phyloP scores from a whole-genome alignment of 2,888 invertebrate genomes.

The Hirtodrosophila confusa region DNA sequence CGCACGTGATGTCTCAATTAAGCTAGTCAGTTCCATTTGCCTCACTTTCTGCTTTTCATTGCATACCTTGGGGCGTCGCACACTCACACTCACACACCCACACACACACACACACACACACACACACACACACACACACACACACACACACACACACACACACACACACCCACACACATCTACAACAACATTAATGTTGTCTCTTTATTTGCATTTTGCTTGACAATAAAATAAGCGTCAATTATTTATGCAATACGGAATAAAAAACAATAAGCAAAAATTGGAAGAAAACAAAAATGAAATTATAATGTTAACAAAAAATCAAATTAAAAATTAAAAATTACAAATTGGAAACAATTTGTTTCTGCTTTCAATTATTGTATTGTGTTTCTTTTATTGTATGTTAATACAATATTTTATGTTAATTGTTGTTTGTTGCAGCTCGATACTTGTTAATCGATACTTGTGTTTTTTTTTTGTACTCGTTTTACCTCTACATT shows the following conservation, averaged over 20 bases:
- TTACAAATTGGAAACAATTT: no score
- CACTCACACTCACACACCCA: conserved; percentile 10
- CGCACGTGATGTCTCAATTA: conserved; percentile 74
- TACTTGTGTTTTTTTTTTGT: conserved; percentile 26
- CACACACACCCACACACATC: background rate
- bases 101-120: background rate
- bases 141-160: conserved; percentile 12
- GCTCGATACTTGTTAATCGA: conserved; percentile 21
- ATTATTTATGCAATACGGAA: conserved; percentile 36
- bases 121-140: conserved; percentile 4
- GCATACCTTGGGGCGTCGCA: conserved; percentile 48
- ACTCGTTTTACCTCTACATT: conserved; percentile 18
- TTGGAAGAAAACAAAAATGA: background rate
- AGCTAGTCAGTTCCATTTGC: conserved; percentile 33
- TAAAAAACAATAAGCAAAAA: background rate
- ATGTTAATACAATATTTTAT: background rate
- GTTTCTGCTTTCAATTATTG: background rate
- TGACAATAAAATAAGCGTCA: conserved; percentile 56
- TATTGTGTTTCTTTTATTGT: conserved; percentile 10
- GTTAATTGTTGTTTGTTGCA: conserved; percentile 10
- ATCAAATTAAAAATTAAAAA: background rate
- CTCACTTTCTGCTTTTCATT: conserved; percentile 19
- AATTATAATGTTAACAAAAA: background rate
- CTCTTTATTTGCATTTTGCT: conserved; percentile 27
- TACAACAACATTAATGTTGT: conserved; percentile 8